Conservation (phyloP, 1,140 invertebrate genomes). For the Listronotus bonariensis region DNA sequence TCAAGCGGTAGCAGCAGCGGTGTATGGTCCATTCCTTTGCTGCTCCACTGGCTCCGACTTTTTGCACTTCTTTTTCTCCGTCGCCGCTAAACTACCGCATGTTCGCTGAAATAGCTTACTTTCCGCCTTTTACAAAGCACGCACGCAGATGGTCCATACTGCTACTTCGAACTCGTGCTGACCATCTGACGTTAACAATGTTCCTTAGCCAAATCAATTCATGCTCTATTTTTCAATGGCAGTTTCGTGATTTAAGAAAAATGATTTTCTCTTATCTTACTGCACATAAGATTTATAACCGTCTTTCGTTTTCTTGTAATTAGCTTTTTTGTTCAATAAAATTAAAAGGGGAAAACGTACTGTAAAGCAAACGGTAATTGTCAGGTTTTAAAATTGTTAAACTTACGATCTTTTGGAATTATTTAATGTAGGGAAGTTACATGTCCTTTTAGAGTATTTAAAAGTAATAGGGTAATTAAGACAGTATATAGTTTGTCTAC, state of each 20-base stretch:
- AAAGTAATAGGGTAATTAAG: too few relatives aligned
- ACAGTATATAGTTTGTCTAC: too few relatives aligned
- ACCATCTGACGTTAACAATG: conserved; percentile 44
- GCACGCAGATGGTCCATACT: conserved; percentile 42
- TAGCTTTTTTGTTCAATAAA: too few relatives aligned
- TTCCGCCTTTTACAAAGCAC: conserved; percentile 44
- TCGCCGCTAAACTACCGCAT: conserved; percentile 46
- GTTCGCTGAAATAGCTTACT: conserved; percentile 49
- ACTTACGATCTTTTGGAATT: too few relatives aligned
- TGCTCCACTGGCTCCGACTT: conserved; percentile 32
- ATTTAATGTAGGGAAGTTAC: too few relatives aligned
- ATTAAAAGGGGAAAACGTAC: too few relatives aligned
- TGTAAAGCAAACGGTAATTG: too few relatives aligned
- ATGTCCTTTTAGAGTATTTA: too few relatives aligned
- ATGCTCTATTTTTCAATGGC: conserved; percentile 21
- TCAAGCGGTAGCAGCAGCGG: conserved; percentile 13
- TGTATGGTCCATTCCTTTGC: conserved; percentile 2
- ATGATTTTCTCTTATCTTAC: neutral
- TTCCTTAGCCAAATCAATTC: conserved; percentile 35
- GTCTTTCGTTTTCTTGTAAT: too few relatives aligned
- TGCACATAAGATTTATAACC: neutral
- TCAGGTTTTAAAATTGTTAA: too few relatives aligned
- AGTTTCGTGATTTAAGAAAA: conserved; percentile 17
- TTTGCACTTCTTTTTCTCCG: conserved; percentile 39
- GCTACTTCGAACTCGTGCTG: conserved; percentile 38